Evolutionary conservation across 2,113 vertebrate genomes (phyloP).

Genomic region (Ceuthmochares aereus): DNA sequence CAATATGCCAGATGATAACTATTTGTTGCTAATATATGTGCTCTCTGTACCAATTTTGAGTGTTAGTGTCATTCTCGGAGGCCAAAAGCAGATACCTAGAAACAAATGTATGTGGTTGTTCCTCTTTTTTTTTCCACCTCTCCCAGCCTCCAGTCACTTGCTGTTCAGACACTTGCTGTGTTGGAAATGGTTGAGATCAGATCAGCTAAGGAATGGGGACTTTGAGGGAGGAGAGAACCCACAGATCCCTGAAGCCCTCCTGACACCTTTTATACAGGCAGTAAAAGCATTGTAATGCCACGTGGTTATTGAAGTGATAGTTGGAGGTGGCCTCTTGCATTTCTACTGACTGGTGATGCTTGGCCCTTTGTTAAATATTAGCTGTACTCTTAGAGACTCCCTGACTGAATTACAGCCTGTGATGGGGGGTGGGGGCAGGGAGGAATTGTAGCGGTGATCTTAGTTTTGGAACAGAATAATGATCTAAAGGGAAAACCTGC

Average conservation of each 20-base stretch:
- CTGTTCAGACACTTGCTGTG: background rate
- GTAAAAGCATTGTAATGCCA: background rate
- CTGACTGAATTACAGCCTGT: background rate
- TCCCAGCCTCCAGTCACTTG: background rate
- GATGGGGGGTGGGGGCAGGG: background rate
- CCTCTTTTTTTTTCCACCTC: too few species aligned
- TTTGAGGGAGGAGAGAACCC: background rate
- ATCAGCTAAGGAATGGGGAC: background rate
- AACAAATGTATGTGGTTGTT: background rate
- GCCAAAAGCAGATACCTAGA: background rate
- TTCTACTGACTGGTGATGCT: conserved; percentile 31
- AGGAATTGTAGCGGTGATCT: background rate
- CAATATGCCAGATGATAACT: rapidly evolving
- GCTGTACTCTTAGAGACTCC: conserved; percentile 18
- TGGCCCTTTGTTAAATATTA: conserved; percentile 66
- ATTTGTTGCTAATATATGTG: background rate
- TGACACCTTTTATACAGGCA: background rate
- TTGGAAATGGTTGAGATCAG: background rate
- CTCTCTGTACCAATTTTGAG: background rate
- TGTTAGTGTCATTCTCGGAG: background rate
- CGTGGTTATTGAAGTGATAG: background rate
- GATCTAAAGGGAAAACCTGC: background rate
- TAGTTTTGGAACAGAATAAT: background rate
- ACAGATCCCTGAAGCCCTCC: background rate
- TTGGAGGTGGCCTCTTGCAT: background rate